Percentiles rank a stretch among this genome's conserved stretches.
phyloP scores from a whole-genome alignment of 2,797 vertebrate genomes.

The Eulemur albifrons region DNA sequence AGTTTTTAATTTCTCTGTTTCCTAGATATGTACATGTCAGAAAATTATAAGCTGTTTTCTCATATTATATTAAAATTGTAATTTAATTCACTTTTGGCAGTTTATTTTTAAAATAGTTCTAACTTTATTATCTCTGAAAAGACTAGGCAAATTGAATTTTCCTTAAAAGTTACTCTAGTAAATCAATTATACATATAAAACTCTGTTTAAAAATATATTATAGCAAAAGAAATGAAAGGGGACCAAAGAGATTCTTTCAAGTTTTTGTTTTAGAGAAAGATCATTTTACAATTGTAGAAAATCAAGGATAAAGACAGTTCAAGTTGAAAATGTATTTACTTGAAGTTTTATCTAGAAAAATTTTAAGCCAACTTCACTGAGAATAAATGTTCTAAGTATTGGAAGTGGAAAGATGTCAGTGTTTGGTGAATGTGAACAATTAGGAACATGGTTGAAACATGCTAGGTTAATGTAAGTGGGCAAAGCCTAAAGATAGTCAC shows the following conservation, averaged over 20 bases:
- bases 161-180: not conserved
- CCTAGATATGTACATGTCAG: not conserved
- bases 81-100: not conserved
- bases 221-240: not conserved
- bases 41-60: not conserved
- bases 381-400: not conserved
- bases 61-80: not conserved
- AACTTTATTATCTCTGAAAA: not conserved
- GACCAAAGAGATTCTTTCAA: not conserved
- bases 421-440: not conserved
- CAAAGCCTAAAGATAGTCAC: not conserved
- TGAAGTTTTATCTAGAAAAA: not conserved
- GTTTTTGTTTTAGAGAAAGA: not conserved
- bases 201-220: not conserved
- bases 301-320: not conserved
- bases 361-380: not conserved
- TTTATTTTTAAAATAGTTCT: not conserved
- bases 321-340: not conserved
- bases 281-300: not conserved
- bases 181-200: not conserved
- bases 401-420: not conserved
- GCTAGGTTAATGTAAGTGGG: not conserved
- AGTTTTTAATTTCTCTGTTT: not conserved
- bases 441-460: not conserved
- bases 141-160: not conserved